Percentiles rank a stretch among this genome's conserved stretches.
phyloP scores from a whole-genome alignment of 2,113 vertebrate species.

The Peromyscus leucopus region DNA sequence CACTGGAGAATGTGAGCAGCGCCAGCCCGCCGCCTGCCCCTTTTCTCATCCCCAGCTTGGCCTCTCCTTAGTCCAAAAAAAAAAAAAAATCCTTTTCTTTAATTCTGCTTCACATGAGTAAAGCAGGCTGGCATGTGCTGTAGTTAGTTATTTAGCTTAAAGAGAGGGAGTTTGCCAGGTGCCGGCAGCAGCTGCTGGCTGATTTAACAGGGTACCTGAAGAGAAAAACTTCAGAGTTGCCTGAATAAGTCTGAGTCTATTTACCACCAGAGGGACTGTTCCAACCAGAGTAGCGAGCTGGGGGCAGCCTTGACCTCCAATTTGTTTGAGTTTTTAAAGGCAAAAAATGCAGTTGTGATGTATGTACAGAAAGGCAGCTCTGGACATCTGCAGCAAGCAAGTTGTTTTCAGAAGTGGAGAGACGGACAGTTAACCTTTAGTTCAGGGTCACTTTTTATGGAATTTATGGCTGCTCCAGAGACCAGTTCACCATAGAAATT shows the following conservation, averaged over 20 bases:
- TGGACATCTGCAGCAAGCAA: background rate
- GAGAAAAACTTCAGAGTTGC: background rate
- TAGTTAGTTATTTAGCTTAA: background rate
- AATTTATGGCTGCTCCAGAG: background rate
- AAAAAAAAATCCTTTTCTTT: background rate
- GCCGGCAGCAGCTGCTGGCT: background rate
- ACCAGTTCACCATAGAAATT: background rate
- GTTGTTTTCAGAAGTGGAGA: background rate
- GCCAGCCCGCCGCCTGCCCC: background rate
- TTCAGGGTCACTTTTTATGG: background rate
- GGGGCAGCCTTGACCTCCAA: background rate
- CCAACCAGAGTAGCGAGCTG: rapidly evolving
- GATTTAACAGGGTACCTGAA: background rate
- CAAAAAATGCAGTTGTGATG: background rate
- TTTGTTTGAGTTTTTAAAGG: background rate
- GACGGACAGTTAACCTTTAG: background rate
- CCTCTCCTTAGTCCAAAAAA: background rate
- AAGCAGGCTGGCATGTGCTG: background rate
- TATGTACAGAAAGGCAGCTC: background rate
- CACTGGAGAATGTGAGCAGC: background rate
- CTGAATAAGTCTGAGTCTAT: background rate
- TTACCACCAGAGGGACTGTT: background rate
- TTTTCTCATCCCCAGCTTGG: background rate
- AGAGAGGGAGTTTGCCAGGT: background rate
- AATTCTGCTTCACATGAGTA: background rate